Evolutionary conservation across 2,113 vertebrate genomes (phyloP), one percentile per base, ranked within the genome.

Genomic region (Elgaria multicarinata): DNA sequence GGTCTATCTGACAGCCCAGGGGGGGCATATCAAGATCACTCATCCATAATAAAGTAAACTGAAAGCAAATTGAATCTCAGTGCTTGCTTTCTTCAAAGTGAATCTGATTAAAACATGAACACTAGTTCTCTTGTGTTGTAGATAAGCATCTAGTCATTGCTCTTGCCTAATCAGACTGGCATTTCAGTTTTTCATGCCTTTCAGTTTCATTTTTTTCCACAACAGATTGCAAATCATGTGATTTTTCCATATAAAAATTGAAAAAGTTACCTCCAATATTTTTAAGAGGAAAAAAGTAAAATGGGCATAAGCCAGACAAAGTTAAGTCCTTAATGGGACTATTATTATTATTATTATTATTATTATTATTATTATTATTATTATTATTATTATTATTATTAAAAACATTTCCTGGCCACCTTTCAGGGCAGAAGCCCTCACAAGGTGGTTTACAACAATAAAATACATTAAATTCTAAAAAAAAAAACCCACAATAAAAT

Each of bases 51-150:
- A 93, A 94, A 96, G 46, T 58, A 89, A 42, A 89, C 28, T 85
- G 83, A 93, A 95, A 94, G 86, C 87, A 95, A 96, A 96, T 87
- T 86, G 6, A 90, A 92, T 89, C 85, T 83, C 26, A 93, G 85
- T 83, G 91, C 94, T 92, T 90, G 31, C 67, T 88, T 39, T 94
- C 89, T 90, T 92, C 69, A 94, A 93, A 91, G 72, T 74, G 81
- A 93, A 96, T 79, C 85, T 91, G 88, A 88, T 79, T 58, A 94
- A 95, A 93, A 92, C 88, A 91, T 18, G 66, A 95, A 89, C 46
- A 86, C 79, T 93, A 79, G 53, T 91, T 93, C 86, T 92, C 81
- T 81, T 53, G 2, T 85, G 42, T 83, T 93, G 89, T 89, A 90
- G 80, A 93, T 82, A 93, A 93, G 64, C 58, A 95, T 91, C 71